phyloP scores from a whole-genome alignment of 2,113 vertebrate species.

The Istiophorus platypterus region DNA sequence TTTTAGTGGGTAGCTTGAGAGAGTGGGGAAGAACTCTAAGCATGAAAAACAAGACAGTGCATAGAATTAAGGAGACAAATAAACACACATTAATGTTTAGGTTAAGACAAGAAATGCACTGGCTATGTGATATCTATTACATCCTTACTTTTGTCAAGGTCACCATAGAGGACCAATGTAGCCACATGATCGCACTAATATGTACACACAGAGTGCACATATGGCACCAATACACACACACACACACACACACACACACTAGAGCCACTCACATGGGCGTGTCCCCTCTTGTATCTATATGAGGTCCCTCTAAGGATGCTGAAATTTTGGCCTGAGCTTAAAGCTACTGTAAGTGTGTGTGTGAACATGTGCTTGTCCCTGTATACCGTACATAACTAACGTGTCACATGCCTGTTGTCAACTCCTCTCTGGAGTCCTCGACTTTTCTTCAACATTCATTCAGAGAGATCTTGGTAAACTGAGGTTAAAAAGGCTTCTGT shows the following conservation, averaged over 20 bases:
- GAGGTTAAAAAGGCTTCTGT: background rate
- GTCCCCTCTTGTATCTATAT: background rate
- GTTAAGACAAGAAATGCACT: background rate
- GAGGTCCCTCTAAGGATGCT: slow-evolving; percentile 34
- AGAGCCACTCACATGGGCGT: slow-evolving; percentile 1
- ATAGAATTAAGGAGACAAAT: background rate
- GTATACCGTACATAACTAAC: background rate
- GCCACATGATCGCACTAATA: slow-evolving; percentile 23
- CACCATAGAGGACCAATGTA: background rate
- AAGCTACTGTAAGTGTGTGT: slow-evolving; percentile 6
- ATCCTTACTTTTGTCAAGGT: slow-evolving; percentile 48
- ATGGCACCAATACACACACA: slow-evolving; percentile 12
- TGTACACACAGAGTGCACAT: slow-evolving; percentile 25
- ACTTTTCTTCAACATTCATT: background rate
- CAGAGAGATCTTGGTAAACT: background rate
- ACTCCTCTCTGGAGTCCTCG: background rate
- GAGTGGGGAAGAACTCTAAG: background rate
- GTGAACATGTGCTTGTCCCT: background rate
- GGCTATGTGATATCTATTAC: slow-evolving; percentile 27
- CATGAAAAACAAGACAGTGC: background rate
- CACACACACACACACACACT: background rate
- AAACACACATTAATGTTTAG: slow-evolving; percentile 18
- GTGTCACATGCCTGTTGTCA: background rate
- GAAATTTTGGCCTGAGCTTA: background rate
- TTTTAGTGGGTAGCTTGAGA: background rate